phyloP scores from a whole-genome alignment of 1,140 invertebrate genomes.

The Drosophila willistoni region DNA sequence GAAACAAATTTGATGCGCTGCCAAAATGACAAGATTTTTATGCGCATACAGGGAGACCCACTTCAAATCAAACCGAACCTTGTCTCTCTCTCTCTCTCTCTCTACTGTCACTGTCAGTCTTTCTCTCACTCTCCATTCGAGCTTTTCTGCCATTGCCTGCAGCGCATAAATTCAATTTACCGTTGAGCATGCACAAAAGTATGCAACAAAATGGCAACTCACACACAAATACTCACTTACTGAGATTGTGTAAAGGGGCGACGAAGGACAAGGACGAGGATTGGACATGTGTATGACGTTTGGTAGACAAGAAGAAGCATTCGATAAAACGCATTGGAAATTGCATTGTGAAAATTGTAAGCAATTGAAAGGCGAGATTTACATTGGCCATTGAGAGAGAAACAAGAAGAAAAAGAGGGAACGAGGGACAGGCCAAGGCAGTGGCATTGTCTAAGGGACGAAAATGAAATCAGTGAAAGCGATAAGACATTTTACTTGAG shows the following conservation, averaged over 20 bases:
- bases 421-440: neutral
- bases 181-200: slow-evolving; percentile 71
- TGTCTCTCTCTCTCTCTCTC: too few relatives aligned
- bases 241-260: neutral
- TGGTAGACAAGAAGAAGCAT: slow-evolving; percentile 69
- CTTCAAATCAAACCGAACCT: slow-evolving; percentile 29
- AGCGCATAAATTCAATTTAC: slow-evolving; percentile 78
- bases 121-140: slow-evolving; percentile 16
- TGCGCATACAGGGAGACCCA: slow-evolving; percentile 60
- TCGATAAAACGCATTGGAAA: slow-evolving; percentile 73
- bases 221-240: neutral
- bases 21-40: slow-evolving; percentile 69
- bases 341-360: slow-evolving; percentile 74
- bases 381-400: slow-evolving; percentile 56
- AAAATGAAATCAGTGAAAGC: slow-evolving; percentile 57
- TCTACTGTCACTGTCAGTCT: neutral
- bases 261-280: neutral
- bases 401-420: slow-evolving; percentile 4
- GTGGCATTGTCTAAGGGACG: slow-evolving; percentile 65
- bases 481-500: slow-evolving; percentile 55
- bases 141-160: slow-evolving; percentile 47
- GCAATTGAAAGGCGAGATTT: slow-evolving; percentile 73
- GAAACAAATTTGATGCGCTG: slow-evolving; percentile 53
- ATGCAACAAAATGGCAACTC: slow-evolving; percentile 69
- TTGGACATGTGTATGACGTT: slow-evolving; percentile 74